phyloP scores from a whole-genome alignment of 2,888 invertebrate species.

The Sisyra terminalis region DNA sequence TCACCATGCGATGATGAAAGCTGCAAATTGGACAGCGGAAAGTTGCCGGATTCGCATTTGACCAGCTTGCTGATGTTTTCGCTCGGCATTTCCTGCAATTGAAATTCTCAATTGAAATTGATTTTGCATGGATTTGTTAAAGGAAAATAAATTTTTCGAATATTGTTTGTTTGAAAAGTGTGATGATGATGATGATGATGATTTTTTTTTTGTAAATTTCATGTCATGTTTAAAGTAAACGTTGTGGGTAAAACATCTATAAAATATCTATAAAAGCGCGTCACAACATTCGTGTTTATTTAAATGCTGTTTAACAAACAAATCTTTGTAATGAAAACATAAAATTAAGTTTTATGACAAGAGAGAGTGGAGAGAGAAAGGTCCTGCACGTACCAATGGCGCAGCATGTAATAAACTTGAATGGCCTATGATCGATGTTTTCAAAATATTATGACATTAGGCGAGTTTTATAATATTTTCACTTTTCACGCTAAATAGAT shows the following conservation, averaged over 20 bases:
- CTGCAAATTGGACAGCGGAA: background rate
- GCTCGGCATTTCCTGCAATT: slow-evolving; percentile 1
- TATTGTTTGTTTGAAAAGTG: background rate
- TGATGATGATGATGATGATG: background rate
- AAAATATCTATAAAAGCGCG: slow-evolving; percentile 6
- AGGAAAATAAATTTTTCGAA: background rate
- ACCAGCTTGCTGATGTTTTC: background rate
- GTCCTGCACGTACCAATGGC: background rate
- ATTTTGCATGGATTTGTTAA: background rate
- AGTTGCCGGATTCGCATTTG: slow-evolving; percentile 4
- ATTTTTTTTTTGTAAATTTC: background rate
- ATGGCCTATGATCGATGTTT: background rate
- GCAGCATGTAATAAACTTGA: background rate
- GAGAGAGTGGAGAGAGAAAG: background rate
- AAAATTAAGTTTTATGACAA: slow-evolving; percentile 7
- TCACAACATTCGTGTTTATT: slow-evolving; percentile 7
- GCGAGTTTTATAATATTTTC: slow-evolving; percentile 1
- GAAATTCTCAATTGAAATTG: slow-evolving; percentile 1
- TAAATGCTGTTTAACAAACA: slow-evolving; percentile 7
- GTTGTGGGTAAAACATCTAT: slow-evolving; percentile 1
- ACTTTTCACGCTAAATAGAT: background rate
- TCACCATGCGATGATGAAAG: background rate
- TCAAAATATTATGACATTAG: background rate
- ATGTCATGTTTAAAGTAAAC: slow-evolving; percentile 3
- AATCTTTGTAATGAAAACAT: slow-evolving; percentile 8